A percentile compares a stretch with the other conserved stretches of the same genome.
phyloP scores from a whole-genome alignment of 2,888 invertebrate species.

The Mantis religiosa region DNA sequence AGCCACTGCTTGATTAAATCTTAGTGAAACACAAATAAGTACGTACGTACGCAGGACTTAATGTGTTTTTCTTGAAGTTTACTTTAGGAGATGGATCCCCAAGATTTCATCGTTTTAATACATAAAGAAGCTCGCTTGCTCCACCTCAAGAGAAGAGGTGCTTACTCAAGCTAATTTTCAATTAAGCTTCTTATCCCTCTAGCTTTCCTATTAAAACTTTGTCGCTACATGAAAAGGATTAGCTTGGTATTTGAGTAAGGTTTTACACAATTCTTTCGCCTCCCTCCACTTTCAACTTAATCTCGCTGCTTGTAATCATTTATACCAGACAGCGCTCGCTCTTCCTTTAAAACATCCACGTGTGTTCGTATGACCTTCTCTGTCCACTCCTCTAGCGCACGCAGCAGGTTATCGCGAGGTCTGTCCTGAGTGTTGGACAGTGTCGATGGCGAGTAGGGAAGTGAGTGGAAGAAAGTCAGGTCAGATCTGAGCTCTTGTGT shows the following conservation, averaged over 20 bases:
- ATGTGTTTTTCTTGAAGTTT: slow-evolving; percentile 21
- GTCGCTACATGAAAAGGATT: slow-evolving; percentile 20
- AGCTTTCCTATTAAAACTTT: slow-evolving; percentile 28
- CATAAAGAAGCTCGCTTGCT: slow-evolving; percentile 1
- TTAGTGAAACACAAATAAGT: background rate
- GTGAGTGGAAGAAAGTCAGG: no score
- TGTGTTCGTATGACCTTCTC: no score
- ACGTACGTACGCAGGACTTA: background rate
- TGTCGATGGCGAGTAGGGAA: no score
- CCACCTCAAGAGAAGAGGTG: slow-evolving; percentile 14
- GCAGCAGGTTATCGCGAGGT: no score
- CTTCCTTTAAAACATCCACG: no score
- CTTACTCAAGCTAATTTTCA: slow-evolving; percentile 31
- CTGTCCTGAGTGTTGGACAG: no score
- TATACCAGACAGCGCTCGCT: background rate
- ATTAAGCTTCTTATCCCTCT: slow-evolving; percentile 30
- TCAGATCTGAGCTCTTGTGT: no score
- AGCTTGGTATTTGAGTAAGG: slow-evolving; percentile 15
- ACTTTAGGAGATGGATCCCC: slow-evolving; percentile 18
- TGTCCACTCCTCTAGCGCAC: no score
- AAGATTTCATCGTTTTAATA: slow-evolving; percentile 23
- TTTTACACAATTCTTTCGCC: background rate
- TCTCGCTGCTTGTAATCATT: background rate
- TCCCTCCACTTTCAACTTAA: background rate
- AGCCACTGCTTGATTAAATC: background rate